These are phyloP conservation scores for Canis aureus DNA, from an alignment of 2,113 vertebrate genomes.

Conservation along the genomic window DNA sequence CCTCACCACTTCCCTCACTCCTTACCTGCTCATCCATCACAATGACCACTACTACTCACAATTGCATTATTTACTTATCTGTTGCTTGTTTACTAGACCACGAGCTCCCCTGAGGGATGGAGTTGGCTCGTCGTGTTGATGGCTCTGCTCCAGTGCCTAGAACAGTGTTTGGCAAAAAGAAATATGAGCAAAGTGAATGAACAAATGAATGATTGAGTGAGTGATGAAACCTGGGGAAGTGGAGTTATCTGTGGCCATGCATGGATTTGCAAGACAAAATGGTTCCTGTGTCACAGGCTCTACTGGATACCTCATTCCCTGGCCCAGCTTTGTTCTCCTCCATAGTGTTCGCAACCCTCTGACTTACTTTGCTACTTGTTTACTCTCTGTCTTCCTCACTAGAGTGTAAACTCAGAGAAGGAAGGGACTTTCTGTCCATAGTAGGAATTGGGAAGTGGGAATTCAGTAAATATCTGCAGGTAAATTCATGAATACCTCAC, in stretches of 20 bases:
- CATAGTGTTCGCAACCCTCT: neutral
- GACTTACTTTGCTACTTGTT: neutral
- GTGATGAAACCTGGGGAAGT: neutral
- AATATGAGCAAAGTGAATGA: neutral
- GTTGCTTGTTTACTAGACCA: neutral
- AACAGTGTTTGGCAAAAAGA: neutral
- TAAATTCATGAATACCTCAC: neutral
- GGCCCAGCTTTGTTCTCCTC: neutral
- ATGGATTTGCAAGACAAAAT: neutral
- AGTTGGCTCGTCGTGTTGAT: neutral
- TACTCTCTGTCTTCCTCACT: neutral
- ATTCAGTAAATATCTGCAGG: neutral
- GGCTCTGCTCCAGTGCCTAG: neutral
- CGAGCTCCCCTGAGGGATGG: neutral
- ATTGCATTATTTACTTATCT: neutral
- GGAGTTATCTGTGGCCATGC: neutral
- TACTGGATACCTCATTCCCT: accelerated
- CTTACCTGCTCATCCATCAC: neutral
- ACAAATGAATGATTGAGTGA: neutral
- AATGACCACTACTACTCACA: neutral
- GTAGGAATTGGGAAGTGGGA: neutral
- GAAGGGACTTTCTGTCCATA: neutral
- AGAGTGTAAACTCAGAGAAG: neutral
- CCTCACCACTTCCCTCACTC: neutral
- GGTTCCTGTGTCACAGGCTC: too few relatives aligned